These are phyloP conservation scores for Apamea sordens DNA, from an alignment of 2,888 invertebrate genomes.

Conservation along the genomic window DNA sequence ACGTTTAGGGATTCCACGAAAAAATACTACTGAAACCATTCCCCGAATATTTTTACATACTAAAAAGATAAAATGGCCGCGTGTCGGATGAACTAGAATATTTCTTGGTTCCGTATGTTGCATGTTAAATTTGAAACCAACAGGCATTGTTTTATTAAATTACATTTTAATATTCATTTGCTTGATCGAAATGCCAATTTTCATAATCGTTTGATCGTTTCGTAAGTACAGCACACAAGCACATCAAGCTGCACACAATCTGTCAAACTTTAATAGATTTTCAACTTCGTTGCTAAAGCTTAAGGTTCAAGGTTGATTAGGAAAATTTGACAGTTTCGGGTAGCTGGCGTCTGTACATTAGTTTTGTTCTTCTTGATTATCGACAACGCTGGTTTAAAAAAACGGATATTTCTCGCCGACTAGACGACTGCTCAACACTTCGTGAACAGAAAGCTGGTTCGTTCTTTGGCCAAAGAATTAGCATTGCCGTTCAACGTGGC, in stretches of 20 bases:
- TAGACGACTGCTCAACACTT: no score
- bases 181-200: background rate
- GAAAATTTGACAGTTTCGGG: no score
- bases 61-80: slow-evolving; percentile 46
- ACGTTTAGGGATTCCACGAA: slow-evolving; percentile 49
- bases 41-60: slow-evolving; percentile 63
- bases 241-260: no score
- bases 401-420: background rate
- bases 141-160: background rate
- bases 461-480: no score
- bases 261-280: no score
- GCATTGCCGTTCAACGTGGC: no score
- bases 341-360: no score
- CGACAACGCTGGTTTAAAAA: background rate
- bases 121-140: background rate
- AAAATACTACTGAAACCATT: slow-evolving; percentile 55
- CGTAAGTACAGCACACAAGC: background rate
- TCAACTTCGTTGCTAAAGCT: no score
- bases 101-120: slow-evolving; percentile 31
- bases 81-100: slow-evolving; percentile 1
- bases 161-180: background rate
- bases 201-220: background rate
- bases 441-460: no score
- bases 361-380: background rate
- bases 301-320: no score